Evolutionary conservation across 2,113 vertebrate species (phyloP).

Genomic region (Centropus unirufus): DNA sequence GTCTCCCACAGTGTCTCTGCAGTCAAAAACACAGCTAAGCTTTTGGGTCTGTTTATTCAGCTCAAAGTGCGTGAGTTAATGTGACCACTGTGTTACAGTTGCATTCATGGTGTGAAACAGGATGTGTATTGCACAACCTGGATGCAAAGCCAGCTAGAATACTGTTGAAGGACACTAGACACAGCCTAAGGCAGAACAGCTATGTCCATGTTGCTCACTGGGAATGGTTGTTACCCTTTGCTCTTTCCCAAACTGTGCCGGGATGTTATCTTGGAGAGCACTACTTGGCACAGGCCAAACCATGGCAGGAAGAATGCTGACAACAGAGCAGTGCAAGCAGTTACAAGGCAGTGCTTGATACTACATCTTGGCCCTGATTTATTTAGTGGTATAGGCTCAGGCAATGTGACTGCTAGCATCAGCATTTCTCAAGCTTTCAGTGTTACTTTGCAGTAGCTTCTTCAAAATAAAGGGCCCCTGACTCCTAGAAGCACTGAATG

Average conservation of each 20-base stretch:
- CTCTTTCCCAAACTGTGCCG: neutral
- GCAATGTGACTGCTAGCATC: conserved; percentile 1
- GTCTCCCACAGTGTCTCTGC: neutral
- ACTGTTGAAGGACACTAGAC: neutral
- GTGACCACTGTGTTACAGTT: neutral
- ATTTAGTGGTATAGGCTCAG: neutral
- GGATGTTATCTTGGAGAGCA: neutral
- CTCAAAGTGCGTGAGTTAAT: neutral
- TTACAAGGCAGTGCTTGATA: neutral
- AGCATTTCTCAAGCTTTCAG: neutral
- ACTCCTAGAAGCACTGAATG: neutral
- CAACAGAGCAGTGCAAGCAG: neutral
- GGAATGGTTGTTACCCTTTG: neutral
- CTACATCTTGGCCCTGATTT: conserved; percentile 33
- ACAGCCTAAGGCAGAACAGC: neutral
- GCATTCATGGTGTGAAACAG: neutral
- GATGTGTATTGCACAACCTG: neutral
- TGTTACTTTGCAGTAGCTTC: neutral
- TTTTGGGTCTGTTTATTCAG: neutral
- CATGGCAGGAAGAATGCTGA: neutral
- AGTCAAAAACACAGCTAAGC: neutral
- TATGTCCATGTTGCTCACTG: accelerated
- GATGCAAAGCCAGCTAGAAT: neutral
- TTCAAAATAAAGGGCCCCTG: neutral
- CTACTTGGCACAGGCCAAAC: neutral